Conservation (phyloP, 1,140 invertebrate species). For the Hetaerina americana region DNA sequence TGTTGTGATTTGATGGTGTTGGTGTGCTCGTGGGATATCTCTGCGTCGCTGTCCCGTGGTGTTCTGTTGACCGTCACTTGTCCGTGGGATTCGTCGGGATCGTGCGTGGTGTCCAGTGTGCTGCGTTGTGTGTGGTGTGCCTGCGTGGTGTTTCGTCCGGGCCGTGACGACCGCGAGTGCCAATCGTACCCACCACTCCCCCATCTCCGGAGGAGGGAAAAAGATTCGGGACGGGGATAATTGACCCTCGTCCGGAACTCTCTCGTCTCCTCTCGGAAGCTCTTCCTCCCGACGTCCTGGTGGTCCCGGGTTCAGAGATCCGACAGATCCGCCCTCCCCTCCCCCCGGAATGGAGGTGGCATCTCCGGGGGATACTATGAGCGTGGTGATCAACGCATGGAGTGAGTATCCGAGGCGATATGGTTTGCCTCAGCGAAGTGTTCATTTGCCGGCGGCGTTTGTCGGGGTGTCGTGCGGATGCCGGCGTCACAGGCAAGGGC, state of each 20-base stretch:
- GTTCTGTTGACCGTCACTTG: no score
- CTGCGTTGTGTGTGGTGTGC: no score
- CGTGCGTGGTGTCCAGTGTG: no score
- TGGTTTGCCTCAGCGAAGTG: no score
- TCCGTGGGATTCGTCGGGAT: no score
- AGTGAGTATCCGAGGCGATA: conserved; percentile 7
- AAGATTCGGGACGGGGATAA: neutral
- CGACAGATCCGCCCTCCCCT: no score
- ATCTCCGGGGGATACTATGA: conserved; percentile 9
- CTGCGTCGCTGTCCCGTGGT: no score
- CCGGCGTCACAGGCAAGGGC: neutral
- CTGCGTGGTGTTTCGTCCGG: no score
- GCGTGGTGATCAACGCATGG: conserved; percentile 11
- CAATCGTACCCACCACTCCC: no score
- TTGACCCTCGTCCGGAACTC: neutral
- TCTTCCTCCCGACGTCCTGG: neutral
- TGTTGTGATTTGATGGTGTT: no score
- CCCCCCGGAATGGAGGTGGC: conserved; percentile 4
- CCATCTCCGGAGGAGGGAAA: neutral
- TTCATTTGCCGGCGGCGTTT: neutral
- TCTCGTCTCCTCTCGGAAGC: neutral
- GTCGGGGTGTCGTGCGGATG: neutral
- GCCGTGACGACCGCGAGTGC: no score
- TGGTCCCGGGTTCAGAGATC: neutral
- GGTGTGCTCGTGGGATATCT: no score